Evolutionary conservation across 2,797 vertebrate species (phyloP).

Genomic region (Anabacerthia variegaticeps): DNA sequence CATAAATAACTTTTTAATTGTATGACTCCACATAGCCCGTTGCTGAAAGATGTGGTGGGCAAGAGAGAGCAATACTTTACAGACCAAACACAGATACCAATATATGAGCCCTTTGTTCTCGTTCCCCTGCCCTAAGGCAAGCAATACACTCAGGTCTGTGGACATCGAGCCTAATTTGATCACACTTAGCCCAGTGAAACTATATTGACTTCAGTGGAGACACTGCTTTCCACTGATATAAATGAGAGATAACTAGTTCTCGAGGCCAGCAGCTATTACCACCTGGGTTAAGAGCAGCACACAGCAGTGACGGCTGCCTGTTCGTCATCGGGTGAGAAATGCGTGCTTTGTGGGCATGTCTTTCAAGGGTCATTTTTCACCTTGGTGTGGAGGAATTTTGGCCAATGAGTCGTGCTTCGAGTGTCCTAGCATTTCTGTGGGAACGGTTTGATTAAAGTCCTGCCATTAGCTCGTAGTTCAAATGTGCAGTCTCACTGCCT

Average conservation of each 20-base stretch:
- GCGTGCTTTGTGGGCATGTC: background rate
- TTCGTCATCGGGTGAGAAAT: background rate
- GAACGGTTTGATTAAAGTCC: conserved; percentile 6
- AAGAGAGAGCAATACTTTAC: conserved; percentile 34
- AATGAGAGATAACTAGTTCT: conserved; percentile 52
- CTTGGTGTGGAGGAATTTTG: conserved; percentile 10
- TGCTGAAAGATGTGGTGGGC: background rate
- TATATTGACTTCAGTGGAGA: conserved; percentile 48
- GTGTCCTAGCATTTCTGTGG: background rate
- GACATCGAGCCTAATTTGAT: conserved; percentile 60
- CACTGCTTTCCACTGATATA: conserved; percentile 41
- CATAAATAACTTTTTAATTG: conserved; percentile 49
- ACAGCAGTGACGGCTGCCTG: background rate
- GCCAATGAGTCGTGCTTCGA: background rate
- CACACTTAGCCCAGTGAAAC: conserved; percentile 39
- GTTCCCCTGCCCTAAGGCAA: conserved; percentile 33
- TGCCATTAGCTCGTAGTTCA: background rate
- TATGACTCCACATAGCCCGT: background rate
- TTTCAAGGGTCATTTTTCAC: conserved; percentile 9
- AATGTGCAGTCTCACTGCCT: background rate
- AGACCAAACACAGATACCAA: conserved; percentile 17
- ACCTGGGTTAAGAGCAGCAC: background rate
- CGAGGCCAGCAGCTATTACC: conserved; percentile 15
- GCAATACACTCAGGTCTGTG: conserved; percentile 56
- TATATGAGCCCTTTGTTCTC: conserved; percentile 46